These are phyloP conservation scores for Hoplodrina blanda DNA, from an alignment of 2,888 invertebrate genomes.

Conservation along the genomic window DNA sequence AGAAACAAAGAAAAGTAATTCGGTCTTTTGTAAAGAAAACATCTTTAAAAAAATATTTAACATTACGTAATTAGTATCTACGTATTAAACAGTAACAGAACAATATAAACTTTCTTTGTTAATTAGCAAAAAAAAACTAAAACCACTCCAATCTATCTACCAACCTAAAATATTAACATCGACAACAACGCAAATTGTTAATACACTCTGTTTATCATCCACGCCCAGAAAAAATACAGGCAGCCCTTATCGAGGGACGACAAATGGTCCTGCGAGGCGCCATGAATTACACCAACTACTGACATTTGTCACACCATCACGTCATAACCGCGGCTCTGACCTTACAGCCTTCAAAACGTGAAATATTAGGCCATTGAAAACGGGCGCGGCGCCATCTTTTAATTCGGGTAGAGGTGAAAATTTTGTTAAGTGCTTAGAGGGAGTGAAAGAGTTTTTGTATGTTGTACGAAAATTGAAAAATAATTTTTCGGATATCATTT, in stretches of 20 bases:
- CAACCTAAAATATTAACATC: conserved; percentile 11
- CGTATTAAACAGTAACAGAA: neutral
- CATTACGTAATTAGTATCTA: conserved; percentile 3
- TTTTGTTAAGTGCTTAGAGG: conserved; percentile 26
- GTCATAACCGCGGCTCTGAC: conserved; percentile 71
- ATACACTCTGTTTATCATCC: conserved; percentile 45
- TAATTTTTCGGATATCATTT: conserved; percentile 3
- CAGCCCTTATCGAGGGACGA: conserved; percentile 71
- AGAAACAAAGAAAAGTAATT: conserved; percentile 16
- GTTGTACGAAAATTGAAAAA: neutral
- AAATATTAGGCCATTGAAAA: conserved; percentile 46
- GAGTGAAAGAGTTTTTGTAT: conserved; percentile 6
- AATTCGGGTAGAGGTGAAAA: conserved; percentile 25
- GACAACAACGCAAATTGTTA: conserved; percentile 25
- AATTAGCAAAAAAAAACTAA: conserved; percentile 20
- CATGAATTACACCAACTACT: conserved; percentile 76
- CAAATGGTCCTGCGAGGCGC: conserved; percentile 75
- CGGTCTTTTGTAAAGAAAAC: neutral
- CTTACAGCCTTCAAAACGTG: conserved; percentile 56
- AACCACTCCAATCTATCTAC: conserved; percentile 1
- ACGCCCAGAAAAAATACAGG: conserved; percentile 59
- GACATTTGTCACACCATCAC: conserved; percentile 79
- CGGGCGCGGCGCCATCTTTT: conserved; percentile 25
- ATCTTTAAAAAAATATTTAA: conserved; percentile 4
- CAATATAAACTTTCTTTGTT: neutral